Evolutionary conservation across 2,797 vertebrate species (phyloP).

Genomic region (Sebastes cheni): DNA sequence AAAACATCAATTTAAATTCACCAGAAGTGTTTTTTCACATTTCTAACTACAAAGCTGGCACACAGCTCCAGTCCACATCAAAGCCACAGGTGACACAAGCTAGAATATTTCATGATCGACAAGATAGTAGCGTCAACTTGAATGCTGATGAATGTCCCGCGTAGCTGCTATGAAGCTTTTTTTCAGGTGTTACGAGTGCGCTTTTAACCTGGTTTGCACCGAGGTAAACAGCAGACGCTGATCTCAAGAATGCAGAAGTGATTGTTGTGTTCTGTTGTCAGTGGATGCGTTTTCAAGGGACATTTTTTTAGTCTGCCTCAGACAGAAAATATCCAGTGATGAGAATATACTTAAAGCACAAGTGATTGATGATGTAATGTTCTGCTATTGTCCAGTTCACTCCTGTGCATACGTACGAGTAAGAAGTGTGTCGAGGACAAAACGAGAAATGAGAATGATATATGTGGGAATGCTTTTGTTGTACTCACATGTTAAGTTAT

Average conservation of each 20-base stretch:
- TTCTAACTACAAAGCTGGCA: not conserved
- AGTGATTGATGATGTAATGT: conserved; percentile 67
- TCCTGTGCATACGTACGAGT: conserved; percentile 50
- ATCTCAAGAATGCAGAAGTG: conserved; percentile 29
- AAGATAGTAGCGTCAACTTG: not conserved
- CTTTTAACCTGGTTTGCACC: conserved; percentile 54
- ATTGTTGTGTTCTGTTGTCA: conserved; percentile 36
- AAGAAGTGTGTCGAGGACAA: conserved; percentile 48
- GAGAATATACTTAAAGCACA: conserved; percentile 66
- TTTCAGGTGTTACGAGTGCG: conserved; percentile 56
- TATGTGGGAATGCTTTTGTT: conserved; percentile 71
- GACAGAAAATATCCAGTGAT: conserved; percentile 19
- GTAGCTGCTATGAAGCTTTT: conserved; percentile 63
- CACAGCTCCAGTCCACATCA: not conserved
- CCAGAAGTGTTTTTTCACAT: not conserved
- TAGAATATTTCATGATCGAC: not conserved
- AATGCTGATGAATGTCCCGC: conserved; percentile 39
- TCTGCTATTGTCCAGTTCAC: conserved; percentile 65
- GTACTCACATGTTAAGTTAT: conserved; percentile 64
- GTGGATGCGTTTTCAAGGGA: conserved; percentile 38
- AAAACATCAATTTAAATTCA: not conserved
- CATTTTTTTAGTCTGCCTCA: conserved; percentile 34
- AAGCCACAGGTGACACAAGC: conserved; percentile 1
- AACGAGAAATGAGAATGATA: conserved; percentile 45
- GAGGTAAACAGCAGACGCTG: conserved; percentile 18